phyloP scores from a whole-genome alignment of 2,888 invertebrate species.

The Lochmaea capreae region DNA sequence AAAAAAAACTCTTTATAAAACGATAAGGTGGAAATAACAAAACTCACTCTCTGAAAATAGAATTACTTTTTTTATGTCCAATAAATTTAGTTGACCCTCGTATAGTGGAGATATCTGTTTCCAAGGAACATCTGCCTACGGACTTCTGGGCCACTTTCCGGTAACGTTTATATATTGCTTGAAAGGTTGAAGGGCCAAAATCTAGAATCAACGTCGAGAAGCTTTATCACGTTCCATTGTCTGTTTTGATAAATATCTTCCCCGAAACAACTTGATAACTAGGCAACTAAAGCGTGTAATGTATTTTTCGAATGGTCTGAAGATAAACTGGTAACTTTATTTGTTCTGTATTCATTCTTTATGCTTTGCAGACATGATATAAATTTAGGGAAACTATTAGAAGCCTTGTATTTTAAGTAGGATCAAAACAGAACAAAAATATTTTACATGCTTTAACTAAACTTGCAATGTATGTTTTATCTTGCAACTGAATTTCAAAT shows the following conservation, averaged over 20 bases:
- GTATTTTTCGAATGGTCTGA: slow-evolving; percentile 14
- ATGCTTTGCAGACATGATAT: neutral
- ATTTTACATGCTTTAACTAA: too few relatives aligned
- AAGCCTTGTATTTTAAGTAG: too few relatives aligned
- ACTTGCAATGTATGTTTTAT: too few relatives aligned
- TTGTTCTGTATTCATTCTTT: neutral
- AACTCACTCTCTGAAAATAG: neutral
- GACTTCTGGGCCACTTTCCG: slow-evolving; percentile 12
- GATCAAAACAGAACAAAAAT: too few relatives aligned
- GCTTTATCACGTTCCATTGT: slow-evolving; percentile 30
- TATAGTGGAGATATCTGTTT: slow-evolving; percentile 22
- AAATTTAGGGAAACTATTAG: neutral
- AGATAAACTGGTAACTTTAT: neutral
- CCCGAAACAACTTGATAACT: slow-evolving; percentile 20
- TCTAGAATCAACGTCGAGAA: slow-evolving; percentile 24
- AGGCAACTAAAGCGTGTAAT: slow-evolving; percentile 19
- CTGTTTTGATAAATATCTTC: slow-evolving; percentile 32
- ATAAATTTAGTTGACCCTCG: slow-evolving; percentile 8
- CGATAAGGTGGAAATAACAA: neutral
- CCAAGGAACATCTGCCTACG: slow-evolving; percentile 27
- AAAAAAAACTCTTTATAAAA: neutral
- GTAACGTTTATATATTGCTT: slow-evolving; percentile 20
- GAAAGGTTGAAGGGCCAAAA: slow-evolving; percentile 18
- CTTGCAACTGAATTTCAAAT: too few relatives aligned
- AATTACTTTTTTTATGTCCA: neutral